Conservation (phyloP, 2,113 vertebrate genomes). For the Copsychus sechellarum region DNA sequence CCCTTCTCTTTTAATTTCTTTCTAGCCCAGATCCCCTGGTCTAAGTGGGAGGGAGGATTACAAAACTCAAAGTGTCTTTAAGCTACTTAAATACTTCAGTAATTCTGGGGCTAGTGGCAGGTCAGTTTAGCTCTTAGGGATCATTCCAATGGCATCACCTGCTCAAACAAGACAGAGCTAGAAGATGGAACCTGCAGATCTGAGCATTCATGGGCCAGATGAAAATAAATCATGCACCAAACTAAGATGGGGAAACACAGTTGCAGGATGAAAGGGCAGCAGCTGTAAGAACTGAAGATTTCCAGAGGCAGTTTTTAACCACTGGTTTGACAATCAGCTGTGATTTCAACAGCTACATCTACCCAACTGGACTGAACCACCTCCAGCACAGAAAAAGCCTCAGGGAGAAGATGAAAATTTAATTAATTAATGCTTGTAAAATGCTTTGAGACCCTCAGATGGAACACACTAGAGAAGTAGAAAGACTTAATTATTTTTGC, state of each 20-base stretch:
- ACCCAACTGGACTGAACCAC: constrained; percentile 56
- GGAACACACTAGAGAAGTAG: constrained; percentile 45
- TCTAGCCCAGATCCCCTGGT: neutral
- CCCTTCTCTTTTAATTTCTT: constrained; percentile 2
- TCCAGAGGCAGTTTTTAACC: neutral
- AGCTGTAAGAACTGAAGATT: neutral
- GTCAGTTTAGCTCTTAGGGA: neutral
- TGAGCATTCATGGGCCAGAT: neutral
- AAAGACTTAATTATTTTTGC: constrained; percentile 61
- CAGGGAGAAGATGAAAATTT: constrained; percentile 34
- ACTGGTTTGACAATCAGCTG: neutral
- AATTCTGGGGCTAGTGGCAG: neutral
- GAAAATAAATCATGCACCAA: neutral
- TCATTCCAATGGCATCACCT: neutral
- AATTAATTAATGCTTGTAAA: constrained; percentile 58
- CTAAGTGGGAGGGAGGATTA: neutral
- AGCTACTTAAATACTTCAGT: neutral
- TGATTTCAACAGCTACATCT: constrained; percentile 20
- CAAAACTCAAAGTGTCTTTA: neutral
- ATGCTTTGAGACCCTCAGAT: constrained; percentile 58
- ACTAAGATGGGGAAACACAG: neutral
- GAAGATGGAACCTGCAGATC: neutral
- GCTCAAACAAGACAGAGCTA: neutral
- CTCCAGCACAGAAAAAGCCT: constrained; percentile 39
- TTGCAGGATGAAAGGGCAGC: neutral